Evolutionary conservation across 2,113 vertebrate genomes (phyloP).

Genomic region (Notechis scutatus): DNA sequence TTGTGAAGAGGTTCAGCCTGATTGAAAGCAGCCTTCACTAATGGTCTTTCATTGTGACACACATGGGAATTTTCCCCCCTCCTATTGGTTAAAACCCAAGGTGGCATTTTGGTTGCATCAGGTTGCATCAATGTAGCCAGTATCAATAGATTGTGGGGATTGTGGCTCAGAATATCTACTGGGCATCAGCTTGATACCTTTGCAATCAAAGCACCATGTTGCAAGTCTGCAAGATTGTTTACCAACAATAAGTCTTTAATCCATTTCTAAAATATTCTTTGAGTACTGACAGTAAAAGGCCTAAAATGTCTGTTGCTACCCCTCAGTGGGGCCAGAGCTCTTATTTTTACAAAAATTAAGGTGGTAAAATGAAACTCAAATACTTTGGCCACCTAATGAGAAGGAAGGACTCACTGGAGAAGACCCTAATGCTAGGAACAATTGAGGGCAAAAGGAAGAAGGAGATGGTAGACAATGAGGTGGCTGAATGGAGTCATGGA

Average conservation of each 20-base stretch:
- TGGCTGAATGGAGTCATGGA: too few species aligned
- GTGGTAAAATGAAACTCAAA: not conserved
- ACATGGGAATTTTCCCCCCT: not conserved
- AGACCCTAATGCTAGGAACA: too few species aligned
- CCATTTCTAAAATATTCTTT: not conserved
- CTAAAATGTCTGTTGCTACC: not conserved
- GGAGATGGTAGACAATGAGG: too few species aligned
- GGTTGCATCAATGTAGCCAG: not conserved
- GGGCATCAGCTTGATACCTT: not conserved
- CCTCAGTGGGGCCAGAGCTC: not conserved
- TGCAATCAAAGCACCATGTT: not conserved
- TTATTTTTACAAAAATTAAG: not conserved
- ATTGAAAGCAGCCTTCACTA: not conserved
- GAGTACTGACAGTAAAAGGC: not conserved
- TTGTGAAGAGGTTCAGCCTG: not conserved
- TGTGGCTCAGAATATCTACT: not conserved
- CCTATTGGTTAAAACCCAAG: not conserved
- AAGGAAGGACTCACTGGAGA: too few species aligned
- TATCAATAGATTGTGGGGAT: not conserved
- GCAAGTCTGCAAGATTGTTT: not conserved
- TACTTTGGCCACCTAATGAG: too few species aligned
- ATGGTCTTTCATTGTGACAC: not conserved
- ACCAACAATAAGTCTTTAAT: not conserved
- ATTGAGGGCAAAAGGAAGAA: too few species aligned
- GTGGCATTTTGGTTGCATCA: not conserved